Percentiles rank a stretch among this genome's conserved stretches.
phyloP scores from a whole-genome alignment of 2,113 vertebrate species.

The Halichoerus grypus region DNA sequence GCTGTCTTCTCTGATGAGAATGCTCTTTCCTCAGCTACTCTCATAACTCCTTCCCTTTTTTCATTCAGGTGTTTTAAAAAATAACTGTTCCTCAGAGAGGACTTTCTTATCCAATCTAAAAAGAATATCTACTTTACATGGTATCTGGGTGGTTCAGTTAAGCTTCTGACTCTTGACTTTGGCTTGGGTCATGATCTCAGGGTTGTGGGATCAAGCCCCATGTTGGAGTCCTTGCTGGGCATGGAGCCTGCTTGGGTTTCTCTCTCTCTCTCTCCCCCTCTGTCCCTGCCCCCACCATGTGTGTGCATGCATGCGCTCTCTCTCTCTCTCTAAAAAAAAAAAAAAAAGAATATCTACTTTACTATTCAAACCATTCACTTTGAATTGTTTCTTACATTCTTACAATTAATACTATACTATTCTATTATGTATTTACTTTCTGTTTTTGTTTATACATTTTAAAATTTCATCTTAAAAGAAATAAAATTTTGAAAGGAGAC shows the following conservation, averaged over 20 bases:
- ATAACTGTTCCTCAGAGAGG: background rate
- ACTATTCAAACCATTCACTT: background rate
- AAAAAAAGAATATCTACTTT: background rate
- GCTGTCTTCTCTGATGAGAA: background rate
- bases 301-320: background rate
- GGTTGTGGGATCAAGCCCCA: background rate
- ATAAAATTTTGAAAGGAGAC: background rate
- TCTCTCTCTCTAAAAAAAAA: background rate
- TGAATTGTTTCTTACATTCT: conserved; percentile 27
- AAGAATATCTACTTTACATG: background rate
- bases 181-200: background rate
- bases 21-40: background rate
- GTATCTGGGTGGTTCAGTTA: background rate
- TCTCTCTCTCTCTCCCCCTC: background rate
- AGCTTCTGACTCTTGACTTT: background rate
- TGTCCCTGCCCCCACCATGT: background rate
- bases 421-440: background rate
- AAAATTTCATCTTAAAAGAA: background rate
- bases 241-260: background rate
- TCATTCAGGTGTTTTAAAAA: background rate
- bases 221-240: background rate
- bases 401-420: background rate
- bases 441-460: background rate
- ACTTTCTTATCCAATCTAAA: background rate
- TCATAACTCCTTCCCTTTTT: background rate